phyloP scores from a whole-genome alignment of 2,113 vertebrate genomes.

The Mus musculus region DNA sequence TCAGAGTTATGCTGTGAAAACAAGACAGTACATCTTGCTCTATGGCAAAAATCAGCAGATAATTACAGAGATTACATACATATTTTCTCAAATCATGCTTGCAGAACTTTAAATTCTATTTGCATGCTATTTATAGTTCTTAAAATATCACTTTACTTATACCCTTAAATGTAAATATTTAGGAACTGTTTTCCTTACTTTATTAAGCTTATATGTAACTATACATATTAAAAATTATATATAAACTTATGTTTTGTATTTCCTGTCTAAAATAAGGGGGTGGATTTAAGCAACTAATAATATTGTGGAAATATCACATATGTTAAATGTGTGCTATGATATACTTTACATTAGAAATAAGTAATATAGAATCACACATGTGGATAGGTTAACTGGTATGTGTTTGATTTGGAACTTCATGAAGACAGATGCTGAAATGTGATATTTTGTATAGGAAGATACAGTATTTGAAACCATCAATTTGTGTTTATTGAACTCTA shows the following conservation, averaged over 20 bases:
- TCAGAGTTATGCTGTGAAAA: not conserved
- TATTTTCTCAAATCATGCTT: slow-evolving; percentile 27
- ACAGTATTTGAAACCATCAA: not conserved
- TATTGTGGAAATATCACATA: not conserved
- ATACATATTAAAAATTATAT: not conserved
- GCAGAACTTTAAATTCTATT: not conserved
- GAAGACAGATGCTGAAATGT: not conserved
- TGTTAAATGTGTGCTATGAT: not conserved
- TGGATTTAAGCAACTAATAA: not conserved
- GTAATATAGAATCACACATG: not conserved
- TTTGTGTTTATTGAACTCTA: not conserved
- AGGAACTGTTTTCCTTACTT: not conserved
- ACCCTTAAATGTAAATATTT: not conserved
- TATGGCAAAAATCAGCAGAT: not conserved
- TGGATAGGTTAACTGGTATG: not conserved
- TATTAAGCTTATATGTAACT: not conserved
- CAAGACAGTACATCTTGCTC: not conserved
- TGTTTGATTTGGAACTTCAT: not conserved
- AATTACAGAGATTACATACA: not conserved
- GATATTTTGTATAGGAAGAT: not conserved
- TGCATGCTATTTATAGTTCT: not conserved
- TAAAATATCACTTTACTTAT: not conserved
- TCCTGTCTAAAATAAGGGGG: not conserved
- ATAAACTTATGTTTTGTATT: not conserved
- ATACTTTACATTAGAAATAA: not conserved